Conservation (phyloP, 2,888 invertebrate genomes). For the Scaptomyza caliginosa region DNA sequence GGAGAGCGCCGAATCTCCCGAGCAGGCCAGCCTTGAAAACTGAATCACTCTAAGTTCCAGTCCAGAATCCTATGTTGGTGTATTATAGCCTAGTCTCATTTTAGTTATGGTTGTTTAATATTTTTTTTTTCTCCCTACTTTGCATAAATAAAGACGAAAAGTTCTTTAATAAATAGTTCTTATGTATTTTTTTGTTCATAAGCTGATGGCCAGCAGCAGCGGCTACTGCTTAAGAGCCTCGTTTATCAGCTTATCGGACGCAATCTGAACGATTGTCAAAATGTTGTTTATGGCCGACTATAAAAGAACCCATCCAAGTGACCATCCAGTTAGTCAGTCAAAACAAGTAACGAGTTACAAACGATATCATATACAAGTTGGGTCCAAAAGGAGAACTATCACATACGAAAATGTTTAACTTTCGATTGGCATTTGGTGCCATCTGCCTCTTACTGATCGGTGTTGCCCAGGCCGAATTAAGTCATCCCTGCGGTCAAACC, state of each 20-base stretch:
- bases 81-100: constrained; percentile 50
- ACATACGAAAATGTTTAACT: constrained; percentile 25
- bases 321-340: constrained; percentile 66
- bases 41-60: constrained; percentile 9
- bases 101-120: constrained; percentile 28
- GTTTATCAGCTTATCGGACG: constrained; percentile 62
- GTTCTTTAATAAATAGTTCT: constrained; percentile 38
- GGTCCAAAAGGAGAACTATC: neutral
- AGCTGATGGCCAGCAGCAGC: constrained; percentile 3
- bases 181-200: neutral
- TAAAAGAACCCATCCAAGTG: constrained; percentile 61
- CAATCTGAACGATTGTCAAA: constrained; percentile 35
- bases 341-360: constrained; percentile 41
- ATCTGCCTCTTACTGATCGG: constrained; percentile 21
- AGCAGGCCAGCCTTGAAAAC: constrained; percentile 11
- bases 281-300: constrained; percentile 46
- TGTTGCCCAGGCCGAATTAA: constrained; percentile 18
- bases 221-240: neutral
- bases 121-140: constrained; percentile 19
- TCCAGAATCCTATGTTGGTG: constrained; percentile 59
- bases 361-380: constrained; percentile 12
- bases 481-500: constrained; percentile 39
- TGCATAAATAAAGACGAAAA: constrained; percentile 61
- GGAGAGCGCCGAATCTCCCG: constrained; percentile 48
- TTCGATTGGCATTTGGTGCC: constrained; percentile 29